Conservation (phyloP, 1,140 invertebrate species). For the Drosophila asahinai region DNA sequence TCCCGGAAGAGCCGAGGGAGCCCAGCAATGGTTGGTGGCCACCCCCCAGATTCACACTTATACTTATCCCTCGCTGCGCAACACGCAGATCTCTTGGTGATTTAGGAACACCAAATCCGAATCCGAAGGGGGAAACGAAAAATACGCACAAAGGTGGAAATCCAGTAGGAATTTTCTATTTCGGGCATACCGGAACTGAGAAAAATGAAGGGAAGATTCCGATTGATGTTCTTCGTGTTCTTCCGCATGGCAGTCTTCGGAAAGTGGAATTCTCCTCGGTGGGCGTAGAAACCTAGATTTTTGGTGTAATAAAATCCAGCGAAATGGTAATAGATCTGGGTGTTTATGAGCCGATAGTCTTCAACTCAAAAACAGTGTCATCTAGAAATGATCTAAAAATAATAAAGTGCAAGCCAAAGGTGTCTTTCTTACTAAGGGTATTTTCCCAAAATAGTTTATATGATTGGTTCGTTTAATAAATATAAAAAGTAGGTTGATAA, state of each 20-base stretch:
- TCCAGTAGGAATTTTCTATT: constrained; percentile 47
- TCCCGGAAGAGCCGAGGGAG: constrained; percentile 28
- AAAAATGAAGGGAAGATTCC: constrained; percentile 19
- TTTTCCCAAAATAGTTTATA: neutral
- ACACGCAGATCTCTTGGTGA: constrained; percentile 31
- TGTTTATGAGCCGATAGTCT: constrained; percentile 4
- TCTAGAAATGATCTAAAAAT: constrained; percentile 9
- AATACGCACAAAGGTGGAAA: constrained; percentile 36
- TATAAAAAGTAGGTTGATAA: neutral
- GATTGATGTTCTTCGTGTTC: constrained; percentile 10
- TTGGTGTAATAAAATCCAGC: constrained; percentile 1
- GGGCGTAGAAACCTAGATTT: constrained; percentile 7
- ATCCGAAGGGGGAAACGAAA: constrained; percentile 7
- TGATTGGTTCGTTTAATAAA: neutral
- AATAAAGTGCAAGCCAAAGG: neutral
- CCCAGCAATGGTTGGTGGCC: neutral
- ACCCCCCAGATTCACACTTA: constrained; percentile 25
- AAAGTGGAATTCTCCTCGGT: neutral
- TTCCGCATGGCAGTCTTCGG: constrained; percentile 10
- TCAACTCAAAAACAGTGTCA: constrained; percentile 5
- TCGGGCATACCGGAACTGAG: constrained; percentile 40
- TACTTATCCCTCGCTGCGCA: constrained; percentile 1
- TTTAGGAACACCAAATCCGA: constrained; percentile 46
- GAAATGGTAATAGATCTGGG: constrained; percentile 20
- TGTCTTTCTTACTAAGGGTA: too few relatives aligned